Evolutionary conservation across 2,888 invertebrate species (phyloP), one percentile per base, ranked within the genome.

Genomic region (Alentia gelatinosa): DNA sequence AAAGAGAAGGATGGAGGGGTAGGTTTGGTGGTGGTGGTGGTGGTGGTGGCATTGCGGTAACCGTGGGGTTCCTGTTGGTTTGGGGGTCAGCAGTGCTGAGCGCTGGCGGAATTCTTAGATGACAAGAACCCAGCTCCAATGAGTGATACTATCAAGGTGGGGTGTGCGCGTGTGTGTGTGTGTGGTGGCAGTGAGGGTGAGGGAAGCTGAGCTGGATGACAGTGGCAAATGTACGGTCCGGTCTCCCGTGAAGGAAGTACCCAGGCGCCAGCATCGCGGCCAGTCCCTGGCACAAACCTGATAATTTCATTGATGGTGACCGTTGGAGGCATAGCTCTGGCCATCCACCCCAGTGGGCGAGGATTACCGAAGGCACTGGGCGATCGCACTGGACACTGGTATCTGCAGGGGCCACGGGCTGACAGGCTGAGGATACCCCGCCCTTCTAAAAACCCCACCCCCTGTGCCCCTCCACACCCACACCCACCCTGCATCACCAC

Each of bases 301-400:
- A 86, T 86, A 86, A 86, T 86, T 86, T 86, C 86, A 86, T 86
- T 86, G 86, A 47, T 35, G 79, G 79, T 79, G 37, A 35, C 79
- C 37, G 26, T 19, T 15, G 79, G 79, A 79, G 79, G 37, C 26
- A 15, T 3, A 1, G 68, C n/a, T n/a, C n/a, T n/a, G n/a, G n/a
- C 68, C 68, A 30, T 68, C 68, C 68, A 68, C 68, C 15, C 5
- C 12, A 30, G 79, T 79, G 79, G 79, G 37, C 39, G 74, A 26
- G 79, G 79, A 39, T 79, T 79, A 39, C 23, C 26, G 79, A 26
- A 15, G 33, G 33, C 68, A 68, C 30, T 26, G 30, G 68, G 30
- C 30, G 33, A 68, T 26, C 68, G 1, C 30, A 30, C 68, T 30
- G 68, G 68, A 68, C 68, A 68, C 79, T 15, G n/a, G 79, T 35